Evolutionary conservation across 2,113 vertebrate genomes (phyloP), one percentile per base, ranked within the genome.

Genomic region (Dinomys branickii): DNA sequence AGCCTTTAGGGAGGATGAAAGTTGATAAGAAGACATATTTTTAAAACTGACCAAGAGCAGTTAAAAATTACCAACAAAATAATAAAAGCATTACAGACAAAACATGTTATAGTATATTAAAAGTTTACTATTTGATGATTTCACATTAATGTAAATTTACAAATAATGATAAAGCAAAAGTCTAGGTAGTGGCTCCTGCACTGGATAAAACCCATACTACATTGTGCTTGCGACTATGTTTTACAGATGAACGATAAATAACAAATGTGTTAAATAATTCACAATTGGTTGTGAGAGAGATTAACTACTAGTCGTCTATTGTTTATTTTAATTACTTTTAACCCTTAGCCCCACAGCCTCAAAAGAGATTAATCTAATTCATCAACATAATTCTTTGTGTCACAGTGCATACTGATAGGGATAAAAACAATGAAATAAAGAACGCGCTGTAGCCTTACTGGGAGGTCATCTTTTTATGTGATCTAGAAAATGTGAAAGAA

Each of bases 251-350:
- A 20, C 54, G 38, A n/a, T 20, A 95, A 30, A 82, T 17, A 83
- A 35, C 12, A 50, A 65, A 90, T 14, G 13, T 56, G 88, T 81
- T 78, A 69, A 86, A 86, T 17, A 77, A 78, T 54, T 81, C 24
- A 58, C 38, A 78, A 35, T 9, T 52, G 52, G 77, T 41, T 73
- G 5, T 81, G 63, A 52, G 9, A 50, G 63, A 65, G 1, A 61
- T 59, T 30, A 93, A 58, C 20, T 2, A 85, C 26, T 1, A 4
- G 24, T 84, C 41, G 38, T 35, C 4, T 28, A 86, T 61, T 59
- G 35, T 47, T 69, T n/a, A 54, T 88, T 77, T 69, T 90, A 85
- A 94, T 80, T 90, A 50, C 28, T 56, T 91, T 95, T 88, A 95
- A 77, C 30, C 4, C 22, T 61, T 47, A 92, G n/a, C 61, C 12